These are phyloP conservation scores for Bombycilla garrulus DNA, from an alignment of 2,113 vertebrate genomes.

Conservation along the genomic window DNA sequence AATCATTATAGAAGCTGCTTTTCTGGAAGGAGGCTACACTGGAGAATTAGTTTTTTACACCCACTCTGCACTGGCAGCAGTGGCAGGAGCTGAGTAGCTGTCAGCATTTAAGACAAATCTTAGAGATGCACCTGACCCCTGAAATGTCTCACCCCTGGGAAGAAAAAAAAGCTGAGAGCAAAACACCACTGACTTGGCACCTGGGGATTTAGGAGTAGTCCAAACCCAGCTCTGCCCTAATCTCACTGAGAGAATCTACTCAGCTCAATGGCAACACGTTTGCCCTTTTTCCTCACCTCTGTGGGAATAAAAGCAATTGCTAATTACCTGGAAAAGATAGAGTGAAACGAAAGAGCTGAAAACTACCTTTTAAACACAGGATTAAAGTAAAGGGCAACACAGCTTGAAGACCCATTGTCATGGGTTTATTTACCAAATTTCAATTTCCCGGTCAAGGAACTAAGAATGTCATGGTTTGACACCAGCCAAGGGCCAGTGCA, in stretches of 20 bases:
- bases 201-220: not conserved
- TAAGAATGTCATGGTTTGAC: too few species aligned
- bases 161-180: not conserved
- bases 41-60: not conserved
- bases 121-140: not conserved
- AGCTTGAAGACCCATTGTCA: slow-evolving; percentile 23
- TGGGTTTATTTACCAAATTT: too few species aligned
- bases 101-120: not conserved
- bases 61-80: not conserved
- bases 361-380: not conserved
- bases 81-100: not conserved
- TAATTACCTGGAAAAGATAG: not conserved
- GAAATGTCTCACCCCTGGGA: not conserved
- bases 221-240: not conserved
- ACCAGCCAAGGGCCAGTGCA: too few species aligned
- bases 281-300: not conserved
- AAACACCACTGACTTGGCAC: rapidly evolving
- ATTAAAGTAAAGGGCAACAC: not conserved
- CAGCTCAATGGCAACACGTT: not conserved
- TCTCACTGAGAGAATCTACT: not conserved
- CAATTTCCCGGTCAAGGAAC: too few species aligned
- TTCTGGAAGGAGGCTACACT: not conserved
- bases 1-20: not conserved
- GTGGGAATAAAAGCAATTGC: not conserved
- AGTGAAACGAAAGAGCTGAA: not conserved